A percentile compares a stretch with the other conserved stretches of the same genome.
phyloP scores from a whole-genome alignment of 2,797 vertebrate genomes.

The Urosaurus nigricauda region DNA sequence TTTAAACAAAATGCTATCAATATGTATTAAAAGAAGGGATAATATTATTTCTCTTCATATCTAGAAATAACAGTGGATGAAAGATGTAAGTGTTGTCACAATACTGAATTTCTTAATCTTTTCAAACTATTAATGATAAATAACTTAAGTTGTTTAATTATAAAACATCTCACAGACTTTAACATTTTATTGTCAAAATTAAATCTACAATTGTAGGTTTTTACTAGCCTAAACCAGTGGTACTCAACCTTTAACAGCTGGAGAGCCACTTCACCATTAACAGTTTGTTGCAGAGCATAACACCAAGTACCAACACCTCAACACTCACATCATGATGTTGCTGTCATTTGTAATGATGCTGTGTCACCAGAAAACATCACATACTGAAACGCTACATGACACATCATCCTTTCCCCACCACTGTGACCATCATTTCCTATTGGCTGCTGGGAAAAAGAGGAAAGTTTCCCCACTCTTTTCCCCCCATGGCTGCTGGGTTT shows the following conservation, averaged over 20 bases:
- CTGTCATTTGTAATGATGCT: conserved; percentile 68
- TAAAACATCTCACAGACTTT: conserved; percentile 18
- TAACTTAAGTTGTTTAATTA: conserved; percentile 72
- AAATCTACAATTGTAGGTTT: conserved; percentile 55
- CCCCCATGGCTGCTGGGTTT: conserved; percentile 74
- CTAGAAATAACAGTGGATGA: conserved; percentile 63
- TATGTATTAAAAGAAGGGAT: conserved; percentile 53
- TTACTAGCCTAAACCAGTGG: conserved; percentile 79
- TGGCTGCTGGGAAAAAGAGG: conserved; percentile 71
- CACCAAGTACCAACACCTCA: conserved; percentile 65
- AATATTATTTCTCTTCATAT: conserved; percentile 56
- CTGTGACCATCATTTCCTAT: conserved; percentile 62
- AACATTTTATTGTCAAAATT: conserved; percentile 29
- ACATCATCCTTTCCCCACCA: conserved; percentile 70
- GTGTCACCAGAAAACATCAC: conserved; percentile 59
- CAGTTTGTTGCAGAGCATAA: conserved; percentile 73
- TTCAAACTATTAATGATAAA: conserved; percentile 57
- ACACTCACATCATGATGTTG: conserved; percentile 65
- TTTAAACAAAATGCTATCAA: conserved; percentile 52
- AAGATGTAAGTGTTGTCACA: conserved; percentile 68
- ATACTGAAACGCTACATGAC: conserved; percentile 73
- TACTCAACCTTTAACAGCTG: conserved; percentile 81
- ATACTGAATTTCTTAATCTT: conserved; percentile 60
- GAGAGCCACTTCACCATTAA: conserved; percentile 78
- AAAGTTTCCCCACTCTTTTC: conserved; percentile 70